phyloP scores from a whole-genome alignment of 2,888 invertebrate genomes.

The Mythimna ferrago region DNA sequence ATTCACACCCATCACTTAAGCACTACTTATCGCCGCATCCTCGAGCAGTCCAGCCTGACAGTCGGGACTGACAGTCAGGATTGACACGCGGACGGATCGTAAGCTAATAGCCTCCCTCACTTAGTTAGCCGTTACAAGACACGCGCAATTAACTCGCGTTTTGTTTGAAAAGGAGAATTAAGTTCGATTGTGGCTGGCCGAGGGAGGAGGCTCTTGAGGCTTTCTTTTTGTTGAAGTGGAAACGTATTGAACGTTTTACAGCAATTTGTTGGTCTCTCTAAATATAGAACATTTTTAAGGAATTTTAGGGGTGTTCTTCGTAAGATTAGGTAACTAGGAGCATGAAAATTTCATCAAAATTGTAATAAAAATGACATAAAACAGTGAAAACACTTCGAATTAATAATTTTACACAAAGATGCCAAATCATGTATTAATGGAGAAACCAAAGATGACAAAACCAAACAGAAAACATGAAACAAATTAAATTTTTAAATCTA shows the following conservation, averaged over 20 bases:
- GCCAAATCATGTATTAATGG: no score
- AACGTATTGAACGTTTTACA: not conserved
- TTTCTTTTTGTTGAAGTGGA: not conserved
- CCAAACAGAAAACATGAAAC: no score
- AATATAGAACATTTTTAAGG: not conserved
- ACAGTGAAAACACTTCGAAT: not conserved
- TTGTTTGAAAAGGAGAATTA: constrained; percentile 56
- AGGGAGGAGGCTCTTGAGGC: not conserved
- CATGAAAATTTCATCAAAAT: no score
- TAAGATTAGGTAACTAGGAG: not conserved
- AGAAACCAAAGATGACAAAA: no score
- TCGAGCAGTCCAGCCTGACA: constrained; percentile 16
- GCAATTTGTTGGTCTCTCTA: not conserved
- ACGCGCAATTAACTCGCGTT: constrained; percentile 59
- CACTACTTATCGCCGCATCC: constrained; percentile 10
- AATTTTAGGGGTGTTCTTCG: not conserved
- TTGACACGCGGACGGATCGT: constrained; percentile 73
- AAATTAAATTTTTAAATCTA: no score
- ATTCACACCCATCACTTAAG: constrained; percentile 20
- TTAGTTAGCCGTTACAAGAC: constrained; percentile 49
- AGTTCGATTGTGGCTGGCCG: constrained; percentile 24
- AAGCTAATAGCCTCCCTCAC: constrained; percentile 69
- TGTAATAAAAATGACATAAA: no score
- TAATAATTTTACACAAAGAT: no score
- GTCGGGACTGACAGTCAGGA: constrained; percentile 57